Conservation (phyloP, 2,888 invertebrate genomes). For the Andrena trimmerana region DNA sequence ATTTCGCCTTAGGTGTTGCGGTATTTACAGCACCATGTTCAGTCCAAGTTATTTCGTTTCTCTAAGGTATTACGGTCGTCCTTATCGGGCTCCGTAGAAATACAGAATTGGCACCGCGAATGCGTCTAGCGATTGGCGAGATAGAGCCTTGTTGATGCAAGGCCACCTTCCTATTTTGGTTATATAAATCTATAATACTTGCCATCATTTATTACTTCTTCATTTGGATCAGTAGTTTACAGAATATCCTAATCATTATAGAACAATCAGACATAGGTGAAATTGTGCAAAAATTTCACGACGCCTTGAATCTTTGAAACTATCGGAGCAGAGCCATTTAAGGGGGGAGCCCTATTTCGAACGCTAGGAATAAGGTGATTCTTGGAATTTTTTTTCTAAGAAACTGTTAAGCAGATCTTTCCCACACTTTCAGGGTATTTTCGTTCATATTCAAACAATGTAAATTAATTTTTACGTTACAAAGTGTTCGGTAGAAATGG, state of each 20-base stretch:
- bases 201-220: neutral
- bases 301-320: neutral
- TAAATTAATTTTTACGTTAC: too few species aligned
- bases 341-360: neutral
- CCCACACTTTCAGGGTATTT: too few species aligned
- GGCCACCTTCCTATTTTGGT: neutral
- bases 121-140: constrained; percentile 15
- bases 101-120: constrained; percentile 35
- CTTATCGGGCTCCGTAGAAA: constrained; percentile 33
- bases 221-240: too few species aligned
- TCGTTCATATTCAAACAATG: too few species aligned
- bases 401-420: too few species aligned
- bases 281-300: neutral
- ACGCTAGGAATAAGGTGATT: too few species aligned
- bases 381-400: too few species aligned
- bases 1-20: constrained; percentile 56
- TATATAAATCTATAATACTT: neutral
- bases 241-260: too few species aligned
- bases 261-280: neutral
- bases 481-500: too few species aligned
- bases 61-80: constrained; percentile 15
- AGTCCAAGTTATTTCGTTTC: constrained; percentile 46
- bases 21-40: constrained; percentile 49
- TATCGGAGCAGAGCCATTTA: neutral
- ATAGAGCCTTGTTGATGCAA: constrained; percentile 10